Evolutionary conservation across 2,797 vertebrate genomes (phyloP), one percentile per base, ranked within the genome.

Genomic region (Centroberyx gerrardi): DNA sequence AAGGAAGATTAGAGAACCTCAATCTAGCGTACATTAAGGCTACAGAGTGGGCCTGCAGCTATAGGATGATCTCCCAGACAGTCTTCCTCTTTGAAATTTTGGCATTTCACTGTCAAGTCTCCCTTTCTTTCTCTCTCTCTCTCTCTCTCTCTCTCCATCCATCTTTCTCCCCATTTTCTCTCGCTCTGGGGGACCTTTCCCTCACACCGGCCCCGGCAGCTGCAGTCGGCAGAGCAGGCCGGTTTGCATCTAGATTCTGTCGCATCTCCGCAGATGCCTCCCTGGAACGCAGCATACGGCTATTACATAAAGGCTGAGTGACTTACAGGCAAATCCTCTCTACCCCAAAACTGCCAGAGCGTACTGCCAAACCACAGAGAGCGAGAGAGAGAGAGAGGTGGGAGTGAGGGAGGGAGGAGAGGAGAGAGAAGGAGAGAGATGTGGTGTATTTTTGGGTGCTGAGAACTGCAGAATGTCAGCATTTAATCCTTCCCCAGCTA

Each of bases 261-360:
- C 71, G 54, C 82, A 76, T 89, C 82, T 82, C 83, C 72, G 71
- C 85, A 90, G 84, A 86, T 61, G 81, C 76, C 78, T 87, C 80
- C 72, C 78, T 85, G 80, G 84, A 88, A 87, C 78, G 42, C 76
- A 77, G 79, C 89, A 91, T 91, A 86, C 73, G 65, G 83, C 85
- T 91, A 91, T 91, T 90, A 91, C 90, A 91, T 90, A 90, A 92
- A 95, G 90, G 86, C 86, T 81, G 84, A 92, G 88, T 92, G 89
- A 95, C 85, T 94, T 93, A 90, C 86, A 88, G 89, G 88, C 91
- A 93, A 94, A 94, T 93, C 92, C 87, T 85, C 90, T 88, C 87
- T 90, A 80, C 89, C 84, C 86, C 64, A 76, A 90, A 88, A 86
- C 72, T 90, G 87, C 82, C 81, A 84, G 78, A 88, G 74, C 56